Base-by-base conservation (phyloP, 2,113 vertebrate genomes). In the Tretioscincus oriximinensis region DNA sequence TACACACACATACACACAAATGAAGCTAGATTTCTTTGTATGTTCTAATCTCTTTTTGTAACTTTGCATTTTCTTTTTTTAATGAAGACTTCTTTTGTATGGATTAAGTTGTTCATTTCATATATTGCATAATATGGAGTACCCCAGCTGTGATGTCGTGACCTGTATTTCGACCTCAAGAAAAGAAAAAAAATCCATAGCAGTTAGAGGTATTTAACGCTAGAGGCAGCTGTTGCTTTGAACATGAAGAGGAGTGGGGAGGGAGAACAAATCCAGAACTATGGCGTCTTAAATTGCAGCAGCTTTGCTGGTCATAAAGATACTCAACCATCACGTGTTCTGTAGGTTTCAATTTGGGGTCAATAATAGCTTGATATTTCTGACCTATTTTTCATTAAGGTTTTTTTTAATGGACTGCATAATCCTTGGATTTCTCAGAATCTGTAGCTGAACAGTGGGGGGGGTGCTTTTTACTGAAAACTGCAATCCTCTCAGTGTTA, bases 191-290 rank as follows among this genome's bases (percentile, higher is more conserved):
- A 26, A 10, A 5, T 77, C 3, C 6, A 35, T 9, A 81, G 84
- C 54, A 67, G 51, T 82, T 84, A 66, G 31, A 4, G 0, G 10
- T 1, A 64, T 65, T 65, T 73, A 60, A 85, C 90, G n/a, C 93
- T 64, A 88, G 94, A 91, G 94, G 93, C 85, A 85, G 79, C 93
- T 92, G 84, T 90, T 74, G 86, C 6, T 78, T 85, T 31, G 51
- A 64, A 76, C 81, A 1, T 0, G 47, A 35, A 73, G 12, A 2
- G 54, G 18, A 18, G 16, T 0, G 47, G 41, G 70, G 12, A 2
- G 54, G 18, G 54, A 4, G 54, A 58, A n/a, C 29, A 75, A 31
- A 18, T 29, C 4, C 35, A 79, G 31, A 68, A 5, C 69, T 7
- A 22, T 5, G 54, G 51, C n/a, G 28, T 2, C 31, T 66, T 66